Evolutionary conservation across 1,140 invertebrate genomes (phyloP).

Genomic region (Idris sp.): DNA sequence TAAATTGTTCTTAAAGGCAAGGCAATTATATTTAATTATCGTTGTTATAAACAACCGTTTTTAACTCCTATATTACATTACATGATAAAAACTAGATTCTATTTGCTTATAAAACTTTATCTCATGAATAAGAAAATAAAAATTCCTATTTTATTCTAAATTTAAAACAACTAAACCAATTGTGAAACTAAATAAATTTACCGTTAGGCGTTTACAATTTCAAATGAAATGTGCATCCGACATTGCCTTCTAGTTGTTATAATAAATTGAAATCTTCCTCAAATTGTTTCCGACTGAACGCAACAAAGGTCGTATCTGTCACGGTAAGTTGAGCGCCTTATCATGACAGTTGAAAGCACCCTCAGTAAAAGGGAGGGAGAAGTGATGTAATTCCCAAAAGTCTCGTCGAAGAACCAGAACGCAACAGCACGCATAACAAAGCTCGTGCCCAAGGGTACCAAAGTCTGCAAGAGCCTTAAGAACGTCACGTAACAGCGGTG

Average conservation of each 20-base stretch:
- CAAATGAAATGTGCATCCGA: background rate
- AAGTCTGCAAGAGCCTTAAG: constrained; percentile 49
- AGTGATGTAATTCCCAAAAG: constrained; percentile 55
- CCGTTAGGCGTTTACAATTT: constrained; percentile 1
- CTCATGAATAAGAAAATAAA: no score
- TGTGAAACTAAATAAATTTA: background rate
- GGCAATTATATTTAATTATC: no score
- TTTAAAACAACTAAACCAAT: no score
- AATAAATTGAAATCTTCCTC: constrained; percentile 19
- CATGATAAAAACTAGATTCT: no score
- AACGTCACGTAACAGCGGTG: constrained; percentile 48
- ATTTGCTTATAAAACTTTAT: no score
- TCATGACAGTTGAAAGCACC: constrained; percentile 15
- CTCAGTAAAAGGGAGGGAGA: background rate
- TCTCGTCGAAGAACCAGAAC: constrained; percentile 60
- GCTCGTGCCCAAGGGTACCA: constrained; percentile 2
- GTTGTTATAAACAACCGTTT: no score
- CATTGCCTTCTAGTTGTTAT: constrained; percentile 5
- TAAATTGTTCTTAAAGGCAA: no score
- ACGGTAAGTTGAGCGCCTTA: constrained; percentile 17
- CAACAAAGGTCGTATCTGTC: constrained; percentile 25
- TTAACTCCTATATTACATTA: no score
- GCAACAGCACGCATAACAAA: constrained; percentile 61
- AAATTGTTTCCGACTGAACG: constrained; percentile 26
- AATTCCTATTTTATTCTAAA: no score